These are phyloP conservation scores for Syrista parreyssii DNA, from an alignment of 2,888 invertebrate species.

Conservation along the genomic window DNA sequence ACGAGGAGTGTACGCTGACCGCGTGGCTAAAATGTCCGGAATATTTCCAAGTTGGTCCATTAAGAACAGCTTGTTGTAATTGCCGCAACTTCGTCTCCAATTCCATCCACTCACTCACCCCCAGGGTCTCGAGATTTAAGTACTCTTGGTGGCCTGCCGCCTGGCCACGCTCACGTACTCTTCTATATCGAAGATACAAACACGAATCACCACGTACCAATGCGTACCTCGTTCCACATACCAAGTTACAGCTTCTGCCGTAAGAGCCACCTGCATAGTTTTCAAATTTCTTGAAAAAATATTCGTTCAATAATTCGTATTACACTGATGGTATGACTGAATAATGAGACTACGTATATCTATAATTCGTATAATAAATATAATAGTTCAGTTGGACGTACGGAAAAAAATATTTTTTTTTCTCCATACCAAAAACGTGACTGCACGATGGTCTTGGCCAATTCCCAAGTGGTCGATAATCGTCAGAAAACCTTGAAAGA, in stretches of 20 bases:
- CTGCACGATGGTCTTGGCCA: conserved; percentile 35
- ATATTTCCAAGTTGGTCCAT: conserved; percentile 54
- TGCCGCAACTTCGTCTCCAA: conserved; percentile 26
- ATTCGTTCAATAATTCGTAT: neutral
- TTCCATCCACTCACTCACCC: conserved; percentile 13
- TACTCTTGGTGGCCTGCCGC: conserved; percentile 41
- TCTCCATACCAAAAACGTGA: conserved; percentile 42
- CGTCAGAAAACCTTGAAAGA: conserved; percentile 11
- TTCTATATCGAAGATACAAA: neutral
- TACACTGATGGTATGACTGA: too few species aligned
- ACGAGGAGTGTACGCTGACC: conserved; percentile 32
- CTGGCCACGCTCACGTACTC: conserved; percentile 47
- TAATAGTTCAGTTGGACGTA: neutral
- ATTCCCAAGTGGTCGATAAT: conserved; percentile 44
- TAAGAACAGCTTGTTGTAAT: conserved; percentile 53
- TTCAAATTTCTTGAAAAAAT: conserved; percentile 28
- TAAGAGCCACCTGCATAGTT: conserved; percentile 10
- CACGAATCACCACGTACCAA: neutral
- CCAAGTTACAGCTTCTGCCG: conserved; percentile 16
- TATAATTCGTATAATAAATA: neutral
- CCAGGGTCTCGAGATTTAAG: conserved; percentile 48
- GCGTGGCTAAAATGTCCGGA: conserved; percentile 52
- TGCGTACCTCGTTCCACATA: conserved; percentile 26
- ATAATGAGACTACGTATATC: neutral
- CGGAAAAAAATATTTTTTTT: neutral